Conservation (phyloP, 1,140 invertebrate genomes). For the Leguminivora glycinivorella region DNA sequence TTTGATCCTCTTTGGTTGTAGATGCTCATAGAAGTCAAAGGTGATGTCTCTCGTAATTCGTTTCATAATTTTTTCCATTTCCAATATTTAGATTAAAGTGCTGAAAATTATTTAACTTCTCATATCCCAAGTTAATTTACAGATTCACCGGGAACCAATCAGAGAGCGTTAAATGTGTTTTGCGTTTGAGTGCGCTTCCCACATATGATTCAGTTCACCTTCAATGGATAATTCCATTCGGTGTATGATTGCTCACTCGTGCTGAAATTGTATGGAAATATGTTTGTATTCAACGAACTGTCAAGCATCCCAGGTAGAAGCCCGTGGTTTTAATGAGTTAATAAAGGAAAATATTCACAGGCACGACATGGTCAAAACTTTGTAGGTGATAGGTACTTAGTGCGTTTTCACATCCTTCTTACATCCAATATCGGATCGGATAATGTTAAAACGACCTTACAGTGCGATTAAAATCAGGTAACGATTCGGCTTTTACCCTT, state of each 20-base stretch:
- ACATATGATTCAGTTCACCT: conserved; percentile 14
- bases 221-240: conserved; percentile 11
- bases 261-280: conserved; percentile 6
- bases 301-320: too few species aligned
- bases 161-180: conserved; percentile 22
- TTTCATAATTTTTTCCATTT: not conserved
- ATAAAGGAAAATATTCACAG: too few species aligned
- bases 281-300: not conserved
- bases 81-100: not conserved
- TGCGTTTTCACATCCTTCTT: too few species aligned
- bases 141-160: not conserved
- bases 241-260: not conserved
- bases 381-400: too few species aligned
- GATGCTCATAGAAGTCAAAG: too few species aligned
- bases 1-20: too few species aligned
- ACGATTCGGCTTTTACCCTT: too few species aligned
- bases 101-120: not conserved
- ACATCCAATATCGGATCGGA: too few species aligned
- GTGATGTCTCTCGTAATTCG: not conserved
- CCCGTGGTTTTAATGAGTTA: too few species aligned
- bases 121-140: conserved; percentile 10
- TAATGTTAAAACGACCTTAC: too few species aligned
- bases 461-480: too few species aligned
- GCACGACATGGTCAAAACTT: too few species aligned
- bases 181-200: conserved; percentile 14